Conservation (phyloP, 1,140 invertebrate species). For the Aethina tumida region DNA sequence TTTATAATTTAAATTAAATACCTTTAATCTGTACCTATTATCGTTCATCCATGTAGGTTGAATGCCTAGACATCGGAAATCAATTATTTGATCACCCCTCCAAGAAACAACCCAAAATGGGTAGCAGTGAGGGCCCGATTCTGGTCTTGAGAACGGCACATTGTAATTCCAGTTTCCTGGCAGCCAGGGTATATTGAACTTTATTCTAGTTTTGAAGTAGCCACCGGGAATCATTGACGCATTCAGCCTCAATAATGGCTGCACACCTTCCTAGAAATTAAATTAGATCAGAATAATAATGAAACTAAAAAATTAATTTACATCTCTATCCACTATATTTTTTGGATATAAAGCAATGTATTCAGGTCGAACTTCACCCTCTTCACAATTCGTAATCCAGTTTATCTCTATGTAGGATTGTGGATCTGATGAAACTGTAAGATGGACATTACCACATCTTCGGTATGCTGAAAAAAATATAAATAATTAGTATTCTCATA, state of each 20-base stretch:
- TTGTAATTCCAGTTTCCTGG: conserved; percentile 31
- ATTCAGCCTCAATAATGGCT: too few relatives aligned
- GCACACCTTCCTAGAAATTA: too few relatives aligned
- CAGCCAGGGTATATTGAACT: conserved; percentile 20
- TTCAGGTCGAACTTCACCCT: conserved; percentile 18
- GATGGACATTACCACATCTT: conserved; percentile 26
- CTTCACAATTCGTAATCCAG: conserved; percentile 24
- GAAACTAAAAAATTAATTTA: too few relatives aligned
- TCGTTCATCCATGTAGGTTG: conserved; percentile 63
- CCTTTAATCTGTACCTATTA: too few relatives aligned
- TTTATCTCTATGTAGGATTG: conserved; percentile 24
- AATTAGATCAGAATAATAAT: too few relatives aligned
- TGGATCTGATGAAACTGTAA: conserved; percentile 23
- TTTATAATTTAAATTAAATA: too few relatives aligned
- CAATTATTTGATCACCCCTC: conserved; percentile 37
- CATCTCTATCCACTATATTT: conserved; percentile 21
- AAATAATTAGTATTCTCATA: too few relatives aligned
- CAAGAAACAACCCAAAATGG: conserved; percentile 47
- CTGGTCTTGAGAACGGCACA: conserved; percentile 15
- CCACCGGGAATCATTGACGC: too few relatives aligned
- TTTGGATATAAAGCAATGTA: conserved; percentile 21
- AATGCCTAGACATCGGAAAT: conserved; percentile 49
- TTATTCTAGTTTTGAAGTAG: too few relatives aligned
- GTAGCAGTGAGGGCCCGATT: conserved; percentile 35
- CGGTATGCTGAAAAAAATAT: too few relatives aligned